Base-by-base conservation (phyloP, 2,797 vertebrate genomes). In the Cryptoblepharus egeriae region DNA sequence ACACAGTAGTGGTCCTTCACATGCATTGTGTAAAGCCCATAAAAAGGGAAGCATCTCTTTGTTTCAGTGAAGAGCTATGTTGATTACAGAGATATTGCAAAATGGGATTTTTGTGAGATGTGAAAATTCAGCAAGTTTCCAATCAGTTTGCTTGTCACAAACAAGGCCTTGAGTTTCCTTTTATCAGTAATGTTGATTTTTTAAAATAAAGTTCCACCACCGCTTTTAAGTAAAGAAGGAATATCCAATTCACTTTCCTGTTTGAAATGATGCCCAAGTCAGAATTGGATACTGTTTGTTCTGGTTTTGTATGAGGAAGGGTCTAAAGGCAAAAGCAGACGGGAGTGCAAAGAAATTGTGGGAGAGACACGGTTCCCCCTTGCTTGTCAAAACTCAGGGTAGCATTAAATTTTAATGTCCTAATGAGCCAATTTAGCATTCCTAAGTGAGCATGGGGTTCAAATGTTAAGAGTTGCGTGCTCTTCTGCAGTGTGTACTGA, bases 1-100 rank as follows among this genome's bases (percentile, higher is more conserved):
- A 65, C 71, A 83, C 26, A 79, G 18, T 35, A 80, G n/a, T 84
- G 28, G 57, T 6, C 32, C 89, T 78, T 42, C 70, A 39, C 77
- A 61, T 67, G 75, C 87, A 55, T 86, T 71, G 32, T 45, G 28
- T 15, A 82, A 88, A 92, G 74, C n/a, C 58, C 58, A 69, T 73
- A 84, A 81, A 91, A 70, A 60, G 84, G 61, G 90, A 85, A 3
- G 0, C 28, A 77, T 75, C 35, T 75, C 88, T 87, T 58, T 28
- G 82, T 68, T 82, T 81, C 88, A 88, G 85, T 65, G 20, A 86
- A 84, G 52, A 88, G 11, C 45, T 77, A 26, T 0, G 0, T 8
- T 74, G 85, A 64, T 64, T 80, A 72, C 26, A 64, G 28, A 35
- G 37, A 42, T 16, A 24, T 24, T 70, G 39, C 32, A 49, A 80